Evolutionary conservation across 1,140 invertebrate species (phyloP).

Genomic region (Gryon sp.): DNA sequence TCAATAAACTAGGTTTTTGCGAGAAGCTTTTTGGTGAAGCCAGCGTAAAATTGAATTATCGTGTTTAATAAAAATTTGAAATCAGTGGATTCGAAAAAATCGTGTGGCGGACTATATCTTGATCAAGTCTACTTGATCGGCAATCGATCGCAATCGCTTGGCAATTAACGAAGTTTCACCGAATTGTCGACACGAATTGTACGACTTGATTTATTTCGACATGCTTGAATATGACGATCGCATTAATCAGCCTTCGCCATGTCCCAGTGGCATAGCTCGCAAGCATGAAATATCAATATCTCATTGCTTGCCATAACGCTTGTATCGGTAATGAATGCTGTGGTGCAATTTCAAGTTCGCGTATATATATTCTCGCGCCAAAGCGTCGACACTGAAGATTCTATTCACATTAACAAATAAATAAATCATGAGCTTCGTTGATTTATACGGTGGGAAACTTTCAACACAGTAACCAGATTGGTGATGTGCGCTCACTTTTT

Average conservation of each 20-base stretch:
- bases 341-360: slow-evolving; percentile 57
- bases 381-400: slow-evolving; percentile 52
- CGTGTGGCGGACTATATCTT: slow-evolving; percentile 14
- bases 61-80: slow-evolving; percentile 30
- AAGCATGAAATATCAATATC: slow-evolving; percentile 63
- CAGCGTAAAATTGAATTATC: slow-evolving; percentile 21
- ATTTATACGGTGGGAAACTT: slow-evolving; percentile 50
- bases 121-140: slow-evolving; percentile 3
- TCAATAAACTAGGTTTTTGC: slow-evolving; percentile 32
- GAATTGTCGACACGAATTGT: slow-evolving; percentile 16
- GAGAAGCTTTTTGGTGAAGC: slow-evolving; percentile 8
- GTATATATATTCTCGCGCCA: slow-evolving; percentile 25
- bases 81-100: slow-evolving; percentile 27
- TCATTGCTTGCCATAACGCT: slow-evolving; percentile 45
- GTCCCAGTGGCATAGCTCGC: slow-evolving; percentile 37
- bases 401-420: slow-evolving; percentile 60
- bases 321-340: slow-evolving; percentile 56
- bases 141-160: not conserved
- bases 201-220: slow-evolving; percentile 59
- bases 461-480: slow-evolving; percentile 40
- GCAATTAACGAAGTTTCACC: slow-evolving; percentile 37
- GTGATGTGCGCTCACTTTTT: slow-evolving; percentile 21
- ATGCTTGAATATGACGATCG: slow-evolving; percentile 42
- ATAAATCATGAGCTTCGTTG: slow-evolving; percentile 51
- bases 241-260: slow-evolving; percentile 50